Conservation (phyloP, 2,113 vertebrate species). For the Cavia aperea region DNA sequence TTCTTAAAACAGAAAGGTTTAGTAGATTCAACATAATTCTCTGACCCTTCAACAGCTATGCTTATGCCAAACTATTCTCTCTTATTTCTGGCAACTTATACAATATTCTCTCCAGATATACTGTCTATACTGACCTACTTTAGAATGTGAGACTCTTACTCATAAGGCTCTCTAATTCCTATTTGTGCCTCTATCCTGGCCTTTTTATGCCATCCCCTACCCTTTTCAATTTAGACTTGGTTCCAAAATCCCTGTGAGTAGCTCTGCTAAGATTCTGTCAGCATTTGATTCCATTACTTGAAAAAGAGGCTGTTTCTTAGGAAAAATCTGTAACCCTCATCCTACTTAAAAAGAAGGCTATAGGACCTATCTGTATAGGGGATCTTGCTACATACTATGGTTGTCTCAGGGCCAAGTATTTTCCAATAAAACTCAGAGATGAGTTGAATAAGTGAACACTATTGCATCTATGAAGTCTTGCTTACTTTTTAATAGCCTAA, state of each 20-base stretch:
- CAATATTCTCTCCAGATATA: background rate
- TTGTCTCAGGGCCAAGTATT: slow-evolving; percentile 35
- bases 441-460: background rate
- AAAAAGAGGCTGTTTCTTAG: background rate
- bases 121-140: background rate
- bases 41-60: background rate
- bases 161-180: slow-evolving; percentile 4
- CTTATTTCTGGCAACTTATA: background rate
- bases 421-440: slow-evolving; percentile 34
- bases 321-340: background rate
- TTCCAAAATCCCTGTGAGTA: background rate
- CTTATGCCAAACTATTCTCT: background rate
- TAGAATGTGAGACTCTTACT: background rate
- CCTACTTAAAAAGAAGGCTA: slow-evolving; percentile 20
- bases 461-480: background rate
- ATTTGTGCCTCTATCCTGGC: background rate
- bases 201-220: background rate
- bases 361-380: background rate
- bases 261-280: background rate
- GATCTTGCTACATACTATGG: slow-evolving; percentile 5
- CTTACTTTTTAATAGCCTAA: slow-evolving; percentile 23
- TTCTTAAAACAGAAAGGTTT: background rate
- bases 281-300: slow-evolving; percentile 4
- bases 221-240: background rate
- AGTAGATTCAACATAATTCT: background rate